Conservation (phyloP, 2,888 invertebrate genomes). For the Achlya flavicornis region DNA sequence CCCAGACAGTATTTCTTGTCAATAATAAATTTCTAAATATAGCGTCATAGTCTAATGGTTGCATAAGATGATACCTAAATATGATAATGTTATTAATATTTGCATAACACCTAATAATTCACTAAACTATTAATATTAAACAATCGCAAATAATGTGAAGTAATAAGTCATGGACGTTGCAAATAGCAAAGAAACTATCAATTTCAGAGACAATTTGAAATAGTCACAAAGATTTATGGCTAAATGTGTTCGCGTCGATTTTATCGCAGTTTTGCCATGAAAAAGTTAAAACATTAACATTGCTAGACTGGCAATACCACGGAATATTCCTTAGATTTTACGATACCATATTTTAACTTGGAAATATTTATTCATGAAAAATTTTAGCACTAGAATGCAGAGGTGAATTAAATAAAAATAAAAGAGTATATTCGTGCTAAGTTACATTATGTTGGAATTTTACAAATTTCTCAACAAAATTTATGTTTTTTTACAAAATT, state of each 20-base stretch:
- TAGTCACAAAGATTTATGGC: conserved; percentile 11
- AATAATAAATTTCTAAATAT: too few species aligned
- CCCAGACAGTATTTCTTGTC: too few species aligned
- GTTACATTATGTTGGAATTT: neutral
- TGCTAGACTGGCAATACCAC: conserved; percentile 8
- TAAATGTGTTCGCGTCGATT: conserved; percentile 6
- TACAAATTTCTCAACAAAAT: neutral
- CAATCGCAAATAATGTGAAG: neutral
- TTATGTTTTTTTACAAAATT: neutral
- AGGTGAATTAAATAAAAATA: neutral
- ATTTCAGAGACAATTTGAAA: conserved; percentile 2
- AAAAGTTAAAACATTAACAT: conserved; percentile 11
- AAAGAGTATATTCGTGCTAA: neutral
- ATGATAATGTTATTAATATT: too few species aligned
- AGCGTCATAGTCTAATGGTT: too few species aligned
- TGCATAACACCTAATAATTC: neutral
- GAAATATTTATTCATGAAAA: conserved; percentile 10
- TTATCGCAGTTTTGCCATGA: conserved; percentile 2
- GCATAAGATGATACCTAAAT: too few species aligned
- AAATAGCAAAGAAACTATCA: neutral
- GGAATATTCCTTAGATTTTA: conserved; percentile 3
- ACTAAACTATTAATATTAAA: neutral
- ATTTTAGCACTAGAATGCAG: conserved; percentile 11
- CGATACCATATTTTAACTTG: conserved; percentile 5
- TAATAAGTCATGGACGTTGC: neutral